Conservation (phyloP, 2,113 vertebrate species). For the Eudorcas thomsonii region DNA sequence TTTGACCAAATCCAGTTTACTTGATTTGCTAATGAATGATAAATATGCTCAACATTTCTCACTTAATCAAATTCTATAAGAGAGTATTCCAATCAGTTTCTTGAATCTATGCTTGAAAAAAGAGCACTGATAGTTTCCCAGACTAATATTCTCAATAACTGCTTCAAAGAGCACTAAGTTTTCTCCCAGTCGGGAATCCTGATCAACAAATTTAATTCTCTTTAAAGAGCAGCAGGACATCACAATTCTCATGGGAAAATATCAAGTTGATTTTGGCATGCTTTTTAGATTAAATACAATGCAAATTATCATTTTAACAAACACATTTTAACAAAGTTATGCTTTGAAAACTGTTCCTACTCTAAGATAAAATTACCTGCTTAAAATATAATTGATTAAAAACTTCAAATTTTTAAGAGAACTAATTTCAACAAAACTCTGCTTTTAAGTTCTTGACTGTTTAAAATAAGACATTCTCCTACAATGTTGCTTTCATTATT, state of each 20-base stretch:
- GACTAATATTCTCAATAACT: conserved; percentile 13
- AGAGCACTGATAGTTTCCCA: background rate
- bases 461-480: conserved; percentile 24
- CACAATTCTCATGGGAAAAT: conserved; percentile 34
- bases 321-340: conserved; percentile 39
- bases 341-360: conserved; percentile 45
- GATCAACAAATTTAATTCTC: conserved; percentile 38
- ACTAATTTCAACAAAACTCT: conserved; percentile 43
- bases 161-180: background rate
- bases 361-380: conserved; percentile 37
- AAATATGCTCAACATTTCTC: conserved; percentile 39
- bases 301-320: conserved; percentile 27
- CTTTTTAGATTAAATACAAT: conserved; percentile 48
- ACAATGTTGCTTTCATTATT: conserved; percentile 28
- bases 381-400: conserved; percentile 42
- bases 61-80: conserved; percentile 26
- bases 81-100: background rate
- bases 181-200: background rate
- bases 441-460: conserved; percentile 24
- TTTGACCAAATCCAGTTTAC: conserved; percentile 17
- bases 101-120: background rate
- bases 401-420: conserved; percentile 6
- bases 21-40: conserved; percentile 31
- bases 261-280: conserved; percentile 29
- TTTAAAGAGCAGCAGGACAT: conserved; percentile 33